Evolutionary conservation across 2,113 vertebrate genomes (phyloP), one percentile per base, ranked within the genome.

Genomic region (Orientallactaga bullata): DNA sequence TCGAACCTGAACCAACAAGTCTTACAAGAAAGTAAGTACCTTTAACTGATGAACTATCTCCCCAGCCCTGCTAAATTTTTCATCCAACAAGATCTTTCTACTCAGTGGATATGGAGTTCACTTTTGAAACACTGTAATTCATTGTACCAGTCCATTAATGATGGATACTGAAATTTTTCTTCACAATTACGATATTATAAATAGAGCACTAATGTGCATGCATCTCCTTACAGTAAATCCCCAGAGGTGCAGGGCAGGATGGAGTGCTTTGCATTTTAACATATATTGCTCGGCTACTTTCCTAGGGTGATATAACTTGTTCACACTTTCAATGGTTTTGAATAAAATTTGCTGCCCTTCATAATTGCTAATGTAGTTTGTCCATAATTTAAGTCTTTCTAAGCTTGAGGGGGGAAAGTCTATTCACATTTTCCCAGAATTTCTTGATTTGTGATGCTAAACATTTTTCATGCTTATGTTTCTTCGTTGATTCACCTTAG

Each of bases 51-150:
- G 12, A 55, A 13, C 55, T 15, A 16, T 55, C 7, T 55, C 55
- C 55, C 55, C 55, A 13, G 55, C 12, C 55, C 55, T 55, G 55
- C 55, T 76, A 92, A 6, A 83, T 83, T 91, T 92, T 93, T 86
- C 71, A 94, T 77, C 84, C 21, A 63, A 63, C 28, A 88, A 88
- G 37, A 55, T 23, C 28, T 73, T 96, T 81, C 37, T 30, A 80
- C 42, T 87, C 68, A 89, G 83, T 68, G 88, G 83, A 85, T 24
- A 80, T 55, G 55, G 3, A 92, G 60, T 80, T 26, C 5, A n/a
- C 68, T 79, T 93, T 86, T 47, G 92, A 88, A 58, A 72, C 12
- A 30, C 88, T 24, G 95, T 85, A 92, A 93, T 90, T 94, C 94
- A 72, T n/a, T 68, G 69, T 88, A 65, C 20, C 15, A 82, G 88